Percentiles rank a stretch among this genome's conserved stretches.
Conservation (phyloP, 2,888 invertebrate genomes). For the Iselma pallidipennis region DNA sequence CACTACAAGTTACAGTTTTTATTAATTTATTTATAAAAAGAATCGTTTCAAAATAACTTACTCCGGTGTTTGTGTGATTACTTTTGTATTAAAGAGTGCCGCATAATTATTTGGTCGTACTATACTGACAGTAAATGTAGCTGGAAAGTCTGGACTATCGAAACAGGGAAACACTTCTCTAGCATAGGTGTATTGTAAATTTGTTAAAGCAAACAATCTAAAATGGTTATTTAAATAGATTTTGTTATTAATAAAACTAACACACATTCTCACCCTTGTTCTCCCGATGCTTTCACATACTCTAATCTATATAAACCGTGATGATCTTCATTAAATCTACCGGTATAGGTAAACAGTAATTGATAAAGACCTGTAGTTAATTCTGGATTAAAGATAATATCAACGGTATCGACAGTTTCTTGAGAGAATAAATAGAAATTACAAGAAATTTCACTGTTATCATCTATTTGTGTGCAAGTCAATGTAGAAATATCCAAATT, state of each 20-base stretch:
- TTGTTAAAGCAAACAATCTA: constrained; percentile 64
- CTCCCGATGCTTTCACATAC: neutral
- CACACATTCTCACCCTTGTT: neutral
- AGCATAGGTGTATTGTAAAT: constrained; percentile 68
- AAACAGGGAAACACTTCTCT: constrained; percentile 75
- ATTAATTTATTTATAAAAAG: neutral
- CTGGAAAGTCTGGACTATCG: constrained; percentile 61
- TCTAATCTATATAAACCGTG: neutral
- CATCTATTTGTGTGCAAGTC: neutral
- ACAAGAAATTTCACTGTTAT: neutral
- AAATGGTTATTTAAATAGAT: neutral
- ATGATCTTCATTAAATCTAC: neutral
- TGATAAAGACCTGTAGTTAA: neutral
- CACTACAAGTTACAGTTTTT: neutral
- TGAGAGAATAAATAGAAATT: neutral
- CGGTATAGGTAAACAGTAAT: neutral
- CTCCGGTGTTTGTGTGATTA: neutral
- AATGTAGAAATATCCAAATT: constrained; percentile 2
- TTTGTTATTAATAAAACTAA: too few relatives aligned
- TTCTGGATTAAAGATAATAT: neutral
- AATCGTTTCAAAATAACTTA: neutral
- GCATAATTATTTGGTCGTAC: constrained; percentile 56
- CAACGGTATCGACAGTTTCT: neutral
- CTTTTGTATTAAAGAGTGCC: neutral
- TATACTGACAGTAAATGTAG: constrained; percentile 61